These are phyloP conservation scores for Oconnorella tubifera DNA, from an alignment of 2,888 invertebrate species.

Conservation along the genomic window DNA sequence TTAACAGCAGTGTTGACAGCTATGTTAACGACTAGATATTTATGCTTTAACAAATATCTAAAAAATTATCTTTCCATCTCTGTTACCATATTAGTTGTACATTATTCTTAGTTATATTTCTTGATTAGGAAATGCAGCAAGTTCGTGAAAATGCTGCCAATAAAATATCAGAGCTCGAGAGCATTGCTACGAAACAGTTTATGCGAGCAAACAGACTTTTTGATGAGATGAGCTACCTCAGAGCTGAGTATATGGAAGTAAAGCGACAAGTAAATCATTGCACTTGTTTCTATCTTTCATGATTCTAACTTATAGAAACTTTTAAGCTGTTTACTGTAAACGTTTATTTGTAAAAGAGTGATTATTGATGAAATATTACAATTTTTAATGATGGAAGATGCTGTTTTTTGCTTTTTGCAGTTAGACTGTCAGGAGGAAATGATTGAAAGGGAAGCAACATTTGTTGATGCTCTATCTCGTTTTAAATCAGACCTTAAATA, in stretches of 20 bases:
- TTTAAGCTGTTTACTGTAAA: not conserved
- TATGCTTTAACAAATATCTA: no score
- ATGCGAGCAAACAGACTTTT: constrained; percentile 45
- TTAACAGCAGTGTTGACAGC: no score
- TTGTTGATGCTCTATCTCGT: constrained; percentile 25
- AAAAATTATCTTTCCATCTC: no score
- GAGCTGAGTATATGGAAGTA: constrained; percentile 38
- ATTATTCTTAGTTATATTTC: no score
- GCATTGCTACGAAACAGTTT: constrained; percentile 49
- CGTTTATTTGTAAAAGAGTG: no score
- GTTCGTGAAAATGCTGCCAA: constrained; percentile 41
- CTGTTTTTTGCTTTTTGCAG: no score
- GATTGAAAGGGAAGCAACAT: constrained; percentile 20
- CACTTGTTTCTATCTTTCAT: not conserved
- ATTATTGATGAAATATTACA: no score
- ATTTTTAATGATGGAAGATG: no score
- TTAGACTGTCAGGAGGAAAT: constrained; percentile 25
- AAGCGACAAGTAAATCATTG: constrained; percentile 19
- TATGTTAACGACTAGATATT: no score
- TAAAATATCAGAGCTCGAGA: constrained; percentile 47
- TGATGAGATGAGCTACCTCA: constrained; percentile 42
- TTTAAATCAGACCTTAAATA: constrained; percentile 32
- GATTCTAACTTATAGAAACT: not conserved
- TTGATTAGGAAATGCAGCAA: constrained; percentile 47
- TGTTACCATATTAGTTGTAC: no score